Evolutionary conservation across 2,888 invertebrate genomes (phyloP).

Genomic region (Trileptium ribeirensis): DNA sequence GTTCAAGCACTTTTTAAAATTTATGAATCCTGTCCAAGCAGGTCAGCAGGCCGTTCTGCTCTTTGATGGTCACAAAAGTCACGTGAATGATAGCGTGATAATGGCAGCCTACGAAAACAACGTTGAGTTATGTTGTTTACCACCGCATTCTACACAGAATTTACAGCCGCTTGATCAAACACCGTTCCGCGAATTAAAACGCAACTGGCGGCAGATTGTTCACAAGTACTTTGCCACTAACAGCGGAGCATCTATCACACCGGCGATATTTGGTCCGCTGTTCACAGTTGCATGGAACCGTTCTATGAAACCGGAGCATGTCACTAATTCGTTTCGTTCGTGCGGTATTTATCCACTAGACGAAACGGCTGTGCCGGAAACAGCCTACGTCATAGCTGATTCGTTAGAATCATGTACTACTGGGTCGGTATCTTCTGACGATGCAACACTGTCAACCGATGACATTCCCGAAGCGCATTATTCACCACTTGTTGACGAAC

Average conservation of each 20-base stretch:
- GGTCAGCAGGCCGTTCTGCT: neutral
- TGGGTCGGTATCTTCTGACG: too few species aligned
- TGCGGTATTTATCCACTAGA: neutral
- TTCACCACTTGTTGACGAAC: too few species aligned
- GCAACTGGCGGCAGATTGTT: neutral
- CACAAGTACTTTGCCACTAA: neutral
- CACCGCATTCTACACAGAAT: neutral
- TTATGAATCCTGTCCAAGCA: neutral
- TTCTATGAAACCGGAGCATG: neutral
- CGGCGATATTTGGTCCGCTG: neutral
- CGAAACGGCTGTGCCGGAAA: too few species aligned
- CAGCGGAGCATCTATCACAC: neutral
- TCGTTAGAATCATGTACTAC: too few species aligned
- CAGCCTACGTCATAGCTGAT: too few species aligned
- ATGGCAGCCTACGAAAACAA: neutral
- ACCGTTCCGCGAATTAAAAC: neutral
- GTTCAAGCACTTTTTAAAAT: neutral
- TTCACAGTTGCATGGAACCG: neutral
- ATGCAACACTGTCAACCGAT: too few species aligned
- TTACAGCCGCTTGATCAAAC: neutral
- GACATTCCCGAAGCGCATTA: too few species aligned
- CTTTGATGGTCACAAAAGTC: neutral
- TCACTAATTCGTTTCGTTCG: neutral
- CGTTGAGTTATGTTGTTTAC: neutral
- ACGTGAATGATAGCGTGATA: neutral